Base-by-base conservation (phyloP, 2,888 invertebrate genomes). In the Corbicula japonica region DNA sequence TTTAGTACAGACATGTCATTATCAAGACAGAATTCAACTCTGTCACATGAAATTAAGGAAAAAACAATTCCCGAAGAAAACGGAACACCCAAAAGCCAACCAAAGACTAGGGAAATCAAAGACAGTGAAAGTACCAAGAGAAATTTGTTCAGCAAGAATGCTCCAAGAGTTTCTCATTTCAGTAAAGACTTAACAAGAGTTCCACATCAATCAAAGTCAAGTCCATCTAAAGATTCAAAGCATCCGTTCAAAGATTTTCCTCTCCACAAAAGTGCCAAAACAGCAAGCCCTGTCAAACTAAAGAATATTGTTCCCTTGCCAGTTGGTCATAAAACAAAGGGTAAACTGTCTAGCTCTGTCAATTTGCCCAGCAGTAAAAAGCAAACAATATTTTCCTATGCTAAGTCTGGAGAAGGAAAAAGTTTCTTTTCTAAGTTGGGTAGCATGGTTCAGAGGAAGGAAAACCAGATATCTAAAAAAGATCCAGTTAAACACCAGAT, bases 71-170 rank as follows among this genome's bases (percentile, higher is more conserved):
- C 50, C 8, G 50, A 26, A 23, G 50, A 50, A 50, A 1, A 44
- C 0, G 10, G 21, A 30, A 12, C 8, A 4, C 1, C 63, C n/a
- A n/a, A n/a, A n/a, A n/a, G n/a, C n/a, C n/a, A n/a, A n/a, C n/a
- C n/a, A n/a, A n/a, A n/a, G n/a, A n/a, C n/a, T n/a, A n/a, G n/a
- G n/a, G n/a, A n/a, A n/a, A n/a, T n/a, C n/a, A n/a, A n/a, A n/a
- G n/a, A n/a, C n/a, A n/a, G n/a, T n/a, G n/a, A 34, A 52, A 28
- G 23, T 35, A 4, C 50, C 23, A 65, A 52, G 23, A 23, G 34
- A 48, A 65, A 10, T 52, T 21, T 65, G 21, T 65, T 65, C 52
- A 35, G 50, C 15, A 65, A 65, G 21, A 35, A 65, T 28, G 23
- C 50, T 34, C 34, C 3, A 26, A 52, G 65, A 52, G 38, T 65